Evolutionary conservation across 1,140 invertebrate species (phyloP), one percentile per base, ranked within the genome.

Genomic region (Pogonomyrmex barbatus): DNA sequence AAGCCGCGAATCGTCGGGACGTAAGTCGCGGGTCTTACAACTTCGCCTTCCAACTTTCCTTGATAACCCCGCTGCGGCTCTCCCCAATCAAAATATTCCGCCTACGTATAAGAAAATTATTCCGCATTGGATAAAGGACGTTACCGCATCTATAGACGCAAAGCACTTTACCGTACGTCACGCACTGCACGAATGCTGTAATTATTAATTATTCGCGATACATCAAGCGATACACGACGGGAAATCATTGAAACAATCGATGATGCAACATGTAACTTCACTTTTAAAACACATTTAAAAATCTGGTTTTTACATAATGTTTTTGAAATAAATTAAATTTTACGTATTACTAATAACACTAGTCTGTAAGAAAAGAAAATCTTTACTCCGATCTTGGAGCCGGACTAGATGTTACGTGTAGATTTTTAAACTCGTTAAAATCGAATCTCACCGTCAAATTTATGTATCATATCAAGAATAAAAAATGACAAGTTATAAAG

Each of bases 71-170:
- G 47, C 45, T 68, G 68, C 45, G 17, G 68, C 45, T 60, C 30
- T 73, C 30, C 10, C 68, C 33, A 39, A 83, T 73, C 68, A 83
- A 83, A 83, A 83, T 75, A 83, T 73, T 75, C 79, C 68, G 56
- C 42, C 68, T 81, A 70, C 42, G 33, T 39, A 36, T 47, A 83
- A 54, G 54, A 50, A 60, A 54, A 83, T 75, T 83, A 82, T 83
- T 17, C 52, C 30, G 42, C 30, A n/a, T 36, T 42, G 54, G 52
- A 47, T 47, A 62, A 75, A 73, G 54, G 54, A 73, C 79, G 17
- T 83, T 39, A 12, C 33, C 33, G 6, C 54, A 36, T 50, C 30
- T 60, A 75, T 39, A 47, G 54, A 39, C 39, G 42, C 30, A 36
- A 36, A 33, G 30, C 33, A 12, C 8, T 82, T 42, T 39, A 62